A percentile compares a stretch with the other conserved stretches of the same genome.
phyloP scores from a whole-genome alignment of 2,888 invertebrate genomes.

The Psylliodes chrysocephalus region DNA sequence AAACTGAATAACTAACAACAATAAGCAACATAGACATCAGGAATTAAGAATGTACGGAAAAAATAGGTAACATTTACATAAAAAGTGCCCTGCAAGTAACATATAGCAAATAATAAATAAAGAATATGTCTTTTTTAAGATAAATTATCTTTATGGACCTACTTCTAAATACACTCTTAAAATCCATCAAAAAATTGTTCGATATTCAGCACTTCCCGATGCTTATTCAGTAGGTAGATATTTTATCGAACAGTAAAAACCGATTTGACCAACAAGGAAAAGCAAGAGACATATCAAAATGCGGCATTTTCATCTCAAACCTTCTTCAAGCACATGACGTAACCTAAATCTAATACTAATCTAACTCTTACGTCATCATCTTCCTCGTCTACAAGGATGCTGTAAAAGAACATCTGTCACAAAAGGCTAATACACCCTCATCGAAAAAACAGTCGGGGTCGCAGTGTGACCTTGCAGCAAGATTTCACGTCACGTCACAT shows the following conservation, averaged over 20 bases:
- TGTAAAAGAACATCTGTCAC: slow-evolving; percentile 28
- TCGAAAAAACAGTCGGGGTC: slow-evolving; percentile 6
- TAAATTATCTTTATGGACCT: too few species aligned
- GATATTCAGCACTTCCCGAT: too few species aligned
- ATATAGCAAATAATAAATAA: too few species aligned
- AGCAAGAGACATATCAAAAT: slow-evolving; percentile 2
- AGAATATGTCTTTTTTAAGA: too few species aligned
- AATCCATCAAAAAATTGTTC: too few species aligned
- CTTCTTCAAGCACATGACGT: not conserved
- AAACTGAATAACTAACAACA: too few species aligned
- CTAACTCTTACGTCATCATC: slow-evolving; percentile 26
- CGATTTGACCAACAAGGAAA: slow-evolving; percentile 23
- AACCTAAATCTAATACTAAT: slow-evolving; percentile 4
- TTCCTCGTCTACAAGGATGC: slow-evolving; percentile 25
- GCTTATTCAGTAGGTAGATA: too few species aligned
- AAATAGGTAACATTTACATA: too few species aligned
- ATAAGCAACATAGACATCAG: too few species aligned
- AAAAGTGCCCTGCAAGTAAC: too few species aligned
- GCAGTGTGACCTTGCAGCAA: slow-evolving; percentile 21
- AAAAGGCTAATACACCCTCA: not conserved
- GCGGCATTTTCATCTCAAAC: slow-evolving; percentile 12
- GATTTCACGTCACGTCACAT: slow-evolving; percentile 15
- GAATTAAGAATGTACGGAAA: too few species aligned
- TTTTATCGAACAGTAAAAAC: not conserved
- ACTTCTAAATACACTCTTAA: too few species aligned